These are phyloP conservation scores for Darevskia mixta DNA, from an alignment of 2,797 vertebrate species.

Conservation along the genomic window DNA sequence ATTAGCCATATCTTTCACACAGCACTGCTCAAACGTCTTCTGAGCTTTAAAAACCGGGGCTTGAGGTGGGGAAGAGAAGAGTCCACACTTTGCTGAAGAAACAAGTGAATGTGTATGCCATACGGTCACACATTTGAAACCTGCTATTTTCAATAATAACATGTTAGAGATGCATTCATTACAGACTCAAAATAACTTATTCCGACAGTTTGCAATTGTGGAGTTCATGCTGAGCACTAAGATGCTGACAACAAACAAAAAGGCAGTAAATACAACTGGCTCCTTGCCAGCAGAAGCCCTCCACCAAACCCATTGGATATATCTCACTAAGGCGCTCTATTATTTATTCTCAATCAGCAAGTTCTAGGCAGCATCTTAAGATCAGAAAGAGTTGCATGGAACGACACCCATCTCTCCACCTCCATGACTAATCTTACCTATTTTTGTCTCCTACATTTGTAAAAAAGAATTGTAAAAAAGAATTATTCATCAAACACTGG, in stretches of 20 bases:
- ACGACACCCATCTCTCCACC: slow-evolving; percentile 33
- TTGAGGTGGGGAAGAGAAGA: slow-evolving; percentile 4
- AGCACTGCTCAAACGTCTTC: slow-evolving; percentile 23
- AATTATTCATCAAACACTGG: neutral
- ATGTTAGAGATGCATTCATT: slow-evolving; percentile 68
- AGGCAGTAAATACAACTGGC: slow-evolving; percentile 65
- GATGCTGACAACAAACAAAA: slow-evolving; percentile 70
- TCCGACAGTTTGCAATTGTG: slow-evolving; percentile 62
- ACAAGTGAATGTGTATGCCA: slow-evolving; percentile 59
- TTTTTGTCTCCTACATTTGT: slow-evolving; percentile 59
- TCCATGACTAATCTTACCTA: slow-evolving; percentile 56
- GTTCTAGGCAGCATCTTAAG: slow-evolving; percentile 65
- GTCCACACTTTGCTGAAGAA: slow-evolving; percentile 51
- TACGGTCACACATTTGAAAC: slow-evolving; percentile 63
- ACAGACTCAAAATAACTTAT: slow-evolving; percentile 71
- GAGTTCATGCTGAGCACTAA: slow-evolving; percentile 67
- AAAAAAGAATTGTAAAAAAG: neutral
- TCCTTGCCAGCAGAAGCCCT: slow-evolving; percentile 64
- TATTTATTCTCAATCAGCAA: slow-evolving; percentile 69
- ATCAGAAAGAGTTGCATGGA: slow-evolving; percentile 44
- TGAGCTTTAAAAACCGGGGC: slow-evolving; percentile 51
- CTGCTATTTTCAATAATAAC: slow-evolving; percentile 75
- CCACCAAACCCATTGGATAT: slow-evolving; percentile 49
- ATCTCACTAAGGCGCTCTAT: slow-evolving; percentile 48
- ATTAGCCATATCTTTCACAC: neutral